Conservation (phyloP, 2,797 vertebrate genomes). For the Lerista edwardsae region DNA sequence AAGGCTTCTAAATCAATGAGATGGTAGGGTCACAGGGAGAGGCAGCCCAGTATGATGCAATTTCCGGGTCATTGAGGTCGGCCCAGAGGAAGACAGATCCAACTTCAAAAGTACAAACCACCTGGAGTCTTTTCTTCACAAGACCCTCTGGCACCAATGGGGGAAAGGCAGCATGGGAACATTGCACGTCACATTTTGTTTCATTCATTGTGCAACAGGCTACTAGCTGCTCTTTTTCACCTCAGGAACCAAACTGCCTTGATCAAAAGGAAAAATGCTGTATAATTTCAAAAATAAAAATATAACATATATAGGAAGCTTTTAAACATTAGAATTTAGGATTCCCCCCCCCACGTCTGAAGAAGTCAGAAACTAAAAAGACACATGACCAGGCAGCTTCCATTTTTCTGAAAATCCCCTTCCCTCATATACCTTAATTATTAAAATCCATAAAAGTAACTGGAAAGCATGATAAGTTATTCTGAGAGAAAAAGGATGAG, state of each 20-base stretch:
- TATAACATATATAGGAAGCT: too few relatives aligned
- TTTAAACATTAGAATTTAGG: too few relatives aligned
- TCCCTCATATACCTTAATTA: not conserved
- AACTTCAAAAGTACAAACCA: not conserved
- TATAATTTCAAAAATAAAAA: too few relatives aligned
- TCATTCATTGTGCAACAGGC: too few relatives aligned
- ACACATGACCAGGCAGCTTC: too few relatives aligned
- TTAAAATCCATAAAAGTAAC: too few relatives aligned
- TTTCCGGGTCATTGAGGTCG: not conserved
- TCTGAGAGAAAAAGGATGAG: slow-evolving; percentile 27
- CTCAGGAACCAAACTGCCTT: not conserved
- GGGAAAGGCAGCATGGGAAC: not conserved
- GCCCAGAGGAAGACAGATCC: not conserved
- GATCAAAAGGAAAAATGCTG: not conserved
- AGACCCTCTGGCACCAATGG: not conserved
- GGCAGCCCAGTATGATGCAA: not conserved
- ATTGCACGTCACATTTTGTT: not conserved
- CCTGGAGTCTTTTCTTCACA: not conserved
- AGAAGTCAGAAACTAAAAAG: not conserved
- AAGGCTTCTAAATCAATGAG: not conserved
- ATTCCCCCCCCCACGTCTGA: too few relatives aligned
- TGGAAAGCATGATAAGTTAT: not conserved
- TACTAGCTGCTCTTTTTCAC: not conserved
- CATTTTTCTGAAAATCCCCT: not conserved
- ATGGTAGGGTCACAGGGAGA: not conserved